Conservation (phyloP, 2,797 vertebrate genomes). For the Enteromius argenteus region DNA sequence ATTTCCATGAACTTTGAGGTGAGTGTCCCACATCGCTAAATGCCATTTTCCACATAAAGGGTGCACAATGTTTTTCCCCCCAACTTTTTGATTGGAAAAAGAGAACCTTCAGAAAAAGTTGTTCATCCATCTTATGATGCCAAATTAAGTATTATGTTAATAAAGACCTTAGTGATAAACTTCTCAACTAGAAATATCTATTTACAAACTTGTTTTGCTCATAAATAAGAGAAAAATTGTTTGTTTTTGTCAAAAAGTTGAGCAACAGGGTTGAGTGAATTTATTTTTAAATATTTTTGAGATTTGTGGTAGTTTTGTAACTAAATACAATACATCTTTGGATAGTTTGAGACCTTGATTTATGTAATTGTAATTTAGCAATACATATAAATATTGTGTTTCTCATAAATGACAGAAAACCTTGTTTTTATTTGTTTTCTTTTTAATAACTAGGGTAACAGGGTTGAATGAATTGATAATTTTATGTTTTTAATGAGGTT, state of each 20-base stretch:
- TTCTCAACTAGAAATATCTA: too few species aligned
- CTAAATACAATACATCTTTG: neutral
- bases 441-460: neutral
- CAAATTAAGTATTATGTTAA: too few species aligned
- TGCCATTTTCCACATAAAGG: neutral
- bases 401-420: neutral
- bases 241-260: too few species aligned
- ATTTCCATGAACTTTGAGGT: constrained; percentile 99
- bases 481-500: too few species aligned
- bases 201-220: too few species aligned
- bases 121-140: too few species aligned
- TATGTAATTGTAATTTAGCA: neutral
- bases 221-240: too few species aligned
- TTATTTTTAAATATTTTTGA: neutral
- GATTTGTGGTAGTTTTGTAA: too few species aligned
- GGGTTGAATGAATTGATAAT: neutral
- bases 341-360: neutral
- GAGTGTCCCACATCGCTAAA: constrained; percentile 20
- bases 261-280: neutral
- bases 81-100: too few species aligned
- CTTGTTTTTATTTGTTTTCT: neutral
- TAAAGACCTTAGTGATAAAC: too few species aligned
- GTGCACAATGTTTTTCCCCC: too few species aligned
- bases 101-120: too few species aligned
- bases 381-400: neutral